Evolutionary conservation across 1,140 invertebrate genomes (phyloP).

Genomic region (Acromyrmex echinatior): DNA sequence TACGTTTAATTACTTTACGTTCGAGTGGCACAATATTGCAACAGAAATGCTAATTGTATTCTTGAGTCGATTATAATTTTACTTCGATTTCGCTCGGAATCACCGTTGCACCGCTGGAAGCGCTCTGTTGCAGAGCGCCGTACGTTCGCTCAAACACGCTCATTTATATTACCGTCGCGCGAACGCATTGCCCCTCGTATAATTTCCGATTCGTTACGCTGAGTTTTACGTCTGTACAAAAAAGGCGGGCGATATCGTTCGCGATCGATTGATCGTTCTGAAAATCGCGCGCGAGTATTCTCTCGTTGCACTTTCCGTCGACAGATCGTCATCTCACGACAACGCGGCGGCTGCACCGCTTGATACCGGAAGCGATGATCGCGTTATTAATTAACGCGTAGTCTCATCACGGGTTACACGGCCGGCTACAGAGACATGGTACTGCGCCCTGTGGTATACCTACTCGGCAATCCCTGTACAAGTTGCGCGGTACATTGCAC

Average conservation of each 20-base stretch:
- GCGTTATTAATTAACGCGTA: slow-evolving; percentile 79
- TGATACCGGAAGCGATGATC: slow-evolving; percentile 74
- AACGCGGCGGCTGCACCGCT: slow-evolving; percentile 45
- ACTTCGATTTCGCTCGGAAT: slow-evolving; percentile 40
- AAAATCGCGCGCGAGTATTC: neutral
- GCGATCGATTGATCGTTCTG: slow-evolving; percentile 32
- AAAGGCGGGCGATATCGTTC: slow-evolving; percentile 53
- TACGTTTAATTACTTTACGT: neutral
- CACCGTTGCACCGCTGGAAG: slow-evolving; percentile 33
- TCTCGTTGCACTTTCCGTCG: neutral
- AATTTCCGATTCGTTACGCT: slow-evolving; percentile 62
- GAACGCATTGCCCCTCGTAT: slow-evolving; percentile 49
- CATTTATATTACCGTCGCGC: slow-evolving; percentile 59
- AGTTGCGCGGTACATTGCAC: slow-evolving; percentile 24
- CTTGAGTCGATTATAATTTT: slow-evolving; percentile 27
- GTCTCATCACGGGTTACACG: slow-evolving; percentile 55
- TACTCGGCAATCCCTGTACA: slow-evolving; percentile 33
- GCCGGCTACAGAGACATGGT: slow-evolving; percentile 43
- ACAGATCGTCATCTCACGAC: slow-evolving; percentile 17
- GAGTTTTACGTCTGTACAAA: slow-evolving; percentile 36
- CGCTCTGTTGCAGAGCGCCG: slow-evolving; percentile 26
- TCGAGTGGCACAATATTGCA: neutral
- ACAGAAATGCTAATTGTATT: slow-evolving; percentile 21
- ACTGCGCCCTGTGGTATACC: slow-evolving; percentile 7
- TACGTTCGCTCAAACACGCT: slow-evolving; percentile 54